Percentiles rank a stretch among this genome's conserved stretches.
Evolutionary conservation across 2,113 vertebrate species (phyloP).

Genomic region (Halcyon malimbica): DNA sequence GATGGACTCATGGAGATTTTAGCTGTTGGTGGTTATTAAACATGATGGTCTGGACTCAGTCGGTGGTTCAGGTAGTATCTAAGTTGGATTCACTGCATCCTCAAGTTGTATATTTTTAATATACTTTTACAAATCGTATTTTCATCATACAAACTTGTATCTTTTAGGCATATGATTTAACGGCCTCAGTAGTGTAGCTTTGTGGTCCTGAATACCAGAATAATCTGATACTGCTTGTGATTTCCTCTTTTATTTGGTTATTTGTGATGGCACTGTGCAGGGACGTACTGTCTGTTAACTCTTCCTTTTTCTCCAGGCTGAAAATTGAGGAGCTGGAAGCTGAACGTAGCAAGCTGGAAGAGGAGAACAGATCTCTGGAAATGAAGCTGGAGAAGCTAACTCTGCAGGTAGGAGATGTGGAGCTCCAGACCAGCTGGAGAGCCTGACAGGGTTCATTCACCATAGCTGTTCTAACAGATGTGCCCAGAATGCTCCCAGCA

Average conservation of each 20-base stretch:
- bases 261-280: not conserved
- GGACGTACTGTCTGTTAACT: not conserved
- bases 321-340: conserved; percentile 93
- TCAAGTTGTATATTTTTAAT: not conserved
- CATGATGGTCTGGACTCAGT: not conserved
- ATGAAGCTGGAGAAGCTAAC: conserved; percentile 87
- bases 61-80: not conserved
- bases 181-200: not conserved
- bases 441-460: rapidly evolving
- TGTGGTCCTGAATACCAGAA: not conserved
- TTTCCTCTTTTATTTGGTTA: not conserved
- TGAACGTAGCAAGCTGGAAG: conserved; percentile 85
- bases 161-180: not conserved
- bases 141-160: not conserved
- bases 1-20: not conserved
- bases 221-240: not conserved
- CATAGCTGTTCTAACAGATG: not conserved
- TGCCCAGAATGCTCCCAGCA: not conserved
- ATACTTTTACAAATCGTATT: not conserved
- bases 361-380: conserved; percentile 85
- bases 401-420: conserved; percentile 80
- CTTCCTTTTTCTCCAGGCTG: conserved; percentile 71
- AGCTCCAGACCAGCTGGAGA: not conserved
- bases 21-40: conserved; percentile 31
- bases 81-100: not conserved